A percentile compares a stretch with the other conserved stretches of the same genome.
phyloP scores from a whole-genome alignment of 2,797 vertebrate species.

The Hafferia zeledoni region DNA sequence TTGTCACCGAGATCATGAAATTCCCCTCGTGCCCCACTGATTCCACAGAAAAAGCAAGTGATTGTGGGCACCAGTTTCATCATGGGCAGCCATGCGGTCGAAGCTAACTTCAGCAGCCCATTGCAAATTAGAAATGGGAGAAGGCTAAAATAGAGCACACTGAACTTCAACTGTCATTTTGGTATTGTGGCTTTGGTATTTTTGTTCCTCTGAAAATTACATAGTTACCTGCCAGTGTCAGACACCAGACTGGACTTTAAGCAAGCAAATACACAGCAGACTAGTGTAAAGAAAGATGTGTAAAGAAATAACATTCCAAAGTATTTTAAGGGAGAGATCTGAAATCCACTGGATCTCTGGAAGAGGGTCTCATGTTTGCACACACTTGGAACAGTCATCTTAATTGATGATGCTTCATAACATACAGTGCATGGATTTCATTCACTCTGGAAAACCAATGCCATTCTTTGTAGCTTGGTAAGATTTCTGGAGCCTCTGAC shows the following conservation, averaged over 20 bases:
- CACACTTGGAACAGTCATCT: not conserved
- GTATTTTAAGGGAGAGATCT: not conserved
- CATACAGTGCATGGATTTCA: not conserved
- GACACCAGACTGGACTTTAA: not conserved
- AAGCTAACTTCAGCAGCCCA: constrained; percentile 15
- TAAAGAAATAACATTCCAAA: not conserved
- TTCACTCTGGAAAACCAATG: constrained; percentile 7
- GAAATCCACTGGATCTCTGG: not conserved
- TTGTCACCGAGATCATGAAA: constrained; percentile 12
- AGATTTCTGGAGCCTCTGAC: constrained; percentile 29
- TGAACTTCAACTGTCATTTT: constrained; percentile 53
- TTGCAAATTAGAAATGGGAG: constrained; percentile 45
- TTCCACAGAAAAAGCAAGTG: constrained; percentile 44
- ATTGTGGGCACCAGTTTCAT: not conserved
- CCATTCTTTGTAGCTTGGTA: not conserved
- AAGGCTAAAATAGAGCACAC: constrained; percentile 48
- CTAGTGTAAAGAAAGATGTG: not conserved
- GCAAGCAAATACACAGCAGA: not conserved
- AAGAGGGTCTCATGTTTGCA: not conserved
- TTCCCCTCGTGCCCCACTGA: constrained; percentile 23
- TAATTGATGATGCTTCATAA: not conserved
- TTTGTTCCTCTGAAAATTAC: constrained; percentile 60
- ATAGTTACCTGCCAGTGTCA: not conserved
- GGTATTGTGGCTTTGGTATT: constrained; percentile 55
- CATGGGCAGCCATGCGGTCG: not conserved